Conservation (phyloP, 2,113 vertebrate species). For the Oreamnos americanus region DNA sequence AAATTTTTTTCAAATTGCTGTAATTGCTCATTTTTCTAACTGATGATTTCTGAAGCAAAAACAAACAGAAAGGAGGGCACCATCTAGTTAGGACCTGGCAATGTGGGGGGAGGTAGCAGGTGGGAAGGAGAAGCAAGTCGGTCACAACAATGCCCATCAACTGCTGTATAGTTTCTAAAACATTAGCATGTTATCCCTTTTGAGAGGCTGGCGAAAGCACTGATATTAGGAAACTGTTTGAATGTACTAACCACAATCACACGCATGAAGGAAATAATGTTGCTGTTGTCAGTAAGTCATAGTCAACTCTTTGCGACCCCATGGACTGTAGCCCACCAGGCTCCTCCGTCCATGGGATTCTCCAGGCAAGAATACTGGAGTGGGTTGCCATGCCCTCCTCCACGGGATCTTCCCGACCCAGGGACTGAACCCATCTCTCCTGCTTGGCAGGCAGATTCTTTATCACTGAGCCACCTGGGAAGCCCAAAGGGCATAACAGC, state of each 20-base stretch:
- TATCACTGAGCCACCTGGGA: background rate
- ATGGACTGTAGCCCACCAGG: background rate
- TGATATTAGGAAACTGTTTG: background rate
- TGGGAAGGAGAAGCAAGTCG: background rate
- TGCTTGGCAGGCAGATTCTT: background rate
- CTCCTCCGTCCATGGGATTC: background rate
- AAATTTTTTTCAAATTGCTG: background rate
- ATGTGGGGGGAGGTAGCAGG: accelerated
- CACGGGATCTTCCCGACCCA: background rate
- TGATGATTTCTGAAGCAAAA: background rate
- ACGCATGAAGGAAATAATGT: background rate
- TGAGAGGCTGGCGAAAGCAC: background rate
- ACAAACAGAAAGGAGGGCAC: background rate
- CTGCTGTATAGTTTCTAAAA: background rate
- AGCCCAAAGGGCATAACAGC: background rate
- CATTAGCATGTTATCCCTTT: background rate
- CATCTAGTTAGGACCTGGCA: background rate
- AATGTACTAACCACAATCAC: background rate
- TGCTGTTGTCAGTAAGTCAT: background rate
- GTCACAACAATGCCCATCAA: background rate
- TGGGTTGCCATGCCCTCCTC: background rate
- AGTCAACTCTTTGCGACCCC: background rate
- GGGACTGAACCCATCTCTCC: background rate
- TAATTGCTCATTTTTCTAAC: background rate
- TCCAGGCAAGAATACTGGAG: background rate